These are phyloP conservation scores for Sorex fumeus DNA, from an alignment of 2,113 vertebrate genomes.

Conservation along the genomic window DNA sequence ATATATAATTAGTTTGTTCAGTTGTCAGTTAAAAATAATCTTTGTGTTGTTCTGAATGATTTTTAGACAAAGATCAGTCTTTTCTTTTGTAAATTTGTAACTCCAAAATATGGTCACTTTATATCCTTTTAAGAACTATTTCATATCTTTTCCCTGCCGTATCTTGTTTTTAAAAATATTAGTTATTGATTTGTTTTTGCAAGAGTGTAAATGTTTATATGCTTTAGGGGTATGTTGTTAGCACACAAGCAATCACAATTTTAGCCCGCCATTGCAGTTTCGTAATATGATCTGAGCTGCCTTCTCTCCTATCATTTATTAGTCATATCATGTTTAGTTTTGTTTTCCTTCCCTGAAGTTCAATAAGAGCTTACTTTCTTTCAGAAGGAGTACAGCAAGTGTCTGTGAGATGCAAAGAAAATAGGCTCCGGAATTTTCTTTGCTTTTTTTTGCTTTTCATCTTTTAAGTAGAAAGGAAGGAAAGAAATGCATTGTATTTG, in stretches of 20 bases:
- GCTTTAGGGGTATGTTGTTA: no score
- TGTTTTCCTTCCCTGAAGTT: background rate
- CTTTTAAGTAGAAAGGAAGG: slow-evolving; percentile 25
- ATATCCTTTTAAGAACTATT: background rate
- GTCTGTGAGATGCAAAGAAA: slow-evolving; percentile 31
- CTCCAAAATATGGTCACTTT: no score
- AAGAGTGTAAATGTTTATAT: no score
- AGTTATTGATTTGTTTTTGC: background rate
- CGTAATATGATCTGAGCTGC: background rate
- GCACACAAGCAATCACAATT: no score
- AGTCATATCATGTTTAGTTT: slow-evolving; percentile 24
- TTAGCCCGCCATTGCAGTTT: background rate
- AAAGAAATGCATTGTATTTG: slow-evolving; percentile 34
- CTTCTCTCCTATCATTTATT: background rate
- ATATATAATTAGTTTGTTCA: slow-evolving; percentile 22
- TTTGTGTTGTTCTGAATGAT: slow-evolving; percentile 18
- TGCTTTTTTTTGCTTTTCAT: slow-evolving; percentile 53
- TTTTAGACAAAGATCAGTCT: slow-evolving; percentile 34
- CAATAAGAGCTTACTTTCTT: background rate
- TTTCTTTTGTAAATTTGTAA: background rate
- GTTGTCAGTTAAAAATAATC: background rate
- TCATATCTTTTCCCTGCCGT: slow-evolving; percentile 23
- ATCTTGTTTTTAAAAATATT: slow-evolving; percentile 4
- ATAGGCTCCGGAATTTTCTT: slow-evolving; percentile 41
- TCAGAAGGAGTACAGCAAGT: background rate